These are phyloP conservation scores for Silurus asotus DNA, from an alignment of 2,113 vertebrate genomes.

Conservation along the genomic window DNA sequence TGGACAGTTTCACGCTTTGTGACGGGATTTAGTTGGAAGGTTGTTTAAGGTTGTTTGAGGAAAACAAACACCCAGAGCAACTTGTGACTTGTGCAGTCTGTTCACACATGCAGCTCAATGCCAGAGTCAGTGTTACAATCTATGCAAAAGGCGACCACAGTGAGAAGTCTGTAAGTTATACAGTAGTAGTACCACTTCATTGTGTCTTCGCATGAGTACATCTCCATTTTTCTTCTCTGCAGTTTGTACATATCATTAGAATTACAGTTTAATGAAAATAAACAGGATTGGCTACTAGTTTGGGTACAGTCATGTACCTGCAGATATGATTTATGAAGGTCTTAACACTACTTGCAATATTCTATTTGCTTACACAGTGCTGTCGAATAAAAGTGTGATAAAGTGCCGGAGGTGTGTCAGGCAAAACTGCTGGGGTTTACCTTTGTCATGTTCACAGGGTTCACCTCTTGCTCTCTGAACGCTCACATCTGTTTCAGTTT, in stretches of 20 bases:
- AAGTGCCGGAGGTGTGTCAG: slow-evolving; percentile 48
- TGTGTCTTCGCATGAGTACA: not conserved
- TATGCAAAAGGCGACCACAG: not conserved
- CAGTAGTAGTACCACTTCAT: not conserved
- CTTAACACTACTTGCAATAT: slow-evolving; percentile 58
- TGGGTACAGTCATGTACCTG: slow-evolving; percentile 44
- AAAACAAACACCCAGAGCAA: slow-evolving; percentile 18
- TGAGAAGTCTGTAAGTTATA: not conserved
- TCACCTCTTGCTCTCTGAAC: slow-evolving; percentile 35
- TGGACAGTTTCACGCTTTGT: slow-evolving; percentile 34
- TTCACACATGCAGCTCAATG: slow-evolving; percentile 1
- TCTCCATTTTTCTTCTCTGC: not conserved
- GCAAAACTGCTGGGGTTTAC: slow-evolving; percentile 52
- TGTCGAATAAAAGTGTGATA: slow-evolving; percentile 65
- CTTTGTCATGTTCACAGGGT: slow-evolving; percentile 51
- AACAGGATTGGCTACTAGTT: slow-evolving; percentile 44
- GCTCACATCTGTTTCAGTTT: slow-evolving; percentile 15
- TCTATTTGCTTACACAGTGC: slow-evolving; percentile 62
- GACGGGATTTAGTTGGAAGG: slow-evolving; percentile 29
- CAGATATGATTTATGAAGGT: slow-evolving; percentile 59
- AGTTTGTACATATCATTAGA: slow-evolving; percentile 9
- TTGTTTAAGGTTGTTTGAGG: slow-evolving; percentile 28
- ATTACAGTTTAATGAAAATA: slow-evolving; percentile 12
- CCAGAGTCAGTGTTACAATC: slow-evolving; percentile 2
- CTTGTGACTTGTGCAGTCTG: slow-evolving; percentile 8